Base-by-base conservation (phyloP, 1,140 invertebrate genomes). In the Lordiphosa mommai region DNA sequence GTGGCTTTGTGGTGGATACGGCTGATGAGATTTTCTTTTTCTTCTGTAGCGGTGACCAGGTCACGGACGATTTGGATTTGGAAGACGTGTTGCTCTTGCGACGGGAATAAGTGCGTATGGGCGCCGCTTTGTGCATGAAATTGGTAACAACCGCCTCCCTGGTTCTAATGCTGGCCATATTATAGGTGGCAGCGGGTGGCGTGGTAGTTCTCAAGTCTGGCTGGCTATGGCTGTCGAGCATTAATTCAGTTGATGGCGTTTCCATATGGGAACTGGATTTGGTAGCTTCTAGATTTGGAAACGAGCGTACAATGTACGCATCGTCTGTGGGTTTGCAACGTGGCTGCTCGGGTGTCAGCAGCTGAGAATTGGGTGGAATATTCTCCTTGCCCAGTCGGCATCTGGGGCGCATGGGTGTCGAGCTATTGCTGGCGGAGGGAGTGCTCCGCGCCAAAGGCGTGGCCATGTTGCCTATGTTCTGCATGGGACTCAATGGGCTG, bases 81-180 rank as follows among this genome's bases (percentile, higher is more conserved):
- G n/a, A 23, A 2, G 33, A 3, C 0, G 14, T 5, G 1, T 14
- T 53, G 1, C 13, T 9, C 2, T 55, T 71, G 13, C 49, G 52
- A 0, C 79, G 72, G 2, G 73, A 36, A 32, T 88, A 88, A 1
- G 86, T 88, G 4, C 70, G 59, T n/a, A 51, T 9, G 20, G 52
- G 43, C n/a, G 53, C 37, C 10, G 50, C 41, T 27, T 59, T 73
- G 10, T 20, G 68, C 36, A 33, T 50, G 6, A 38, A 43, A 3
- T 41, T 50, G 1, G 12, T n/a, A 1, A 40, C 9, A 2, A 17
- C 20, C 0, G 43, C 13, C 8, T 67, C 47, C 2, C 12, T 32
- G 2, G 37, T n/a, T 30, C 53, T 55, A 2, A 14, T n/a, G 5
- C 6, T 20, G 16, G 16, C 12, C 1, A 30, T 9, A 14, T 33